phyloP scores from a whole-genome alignment of 2,888 invertebrate genomes.

The Cryptocephalus moraei region DNA sequence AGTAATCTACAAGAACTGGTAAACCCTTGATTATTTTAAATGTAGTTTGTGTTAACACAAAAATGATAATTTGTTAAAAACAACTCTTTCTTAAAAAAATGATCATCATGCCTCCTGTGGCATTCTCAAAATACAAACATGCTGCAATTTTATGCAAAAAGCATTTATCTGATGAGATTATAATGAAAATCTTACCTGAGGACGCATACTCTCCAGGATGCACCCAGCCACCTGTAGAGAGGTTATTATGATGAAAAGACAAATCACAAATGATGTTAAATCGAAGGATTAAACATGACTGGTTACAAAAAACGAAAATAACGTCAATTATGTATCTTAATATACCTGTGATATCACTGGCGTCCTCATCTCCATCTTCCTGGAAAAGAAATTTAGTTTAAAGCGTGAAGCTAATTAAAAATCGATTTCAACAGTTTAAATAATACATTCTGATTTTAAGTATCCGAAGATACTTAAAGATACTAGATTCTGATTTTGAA shows the following conservation, averaged over 20 bases:
- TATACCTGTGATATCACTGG: conserved; percentile 87
- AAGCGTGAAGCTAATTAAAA: neutral
- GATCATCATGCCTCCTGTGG: too few relatives aligned
- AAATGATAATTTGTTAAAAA: too few relatives aligned
- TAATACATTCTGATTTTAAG: too few relatives aligned
- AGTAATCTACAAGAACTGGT: too few relatives aligned
- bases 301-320: neutral
- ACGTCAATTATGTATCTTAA: neutral
- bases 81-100: too few relatives aligned
- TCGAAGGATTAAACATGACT: neutral
- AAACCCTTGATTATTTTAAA: too few relatives aligned
- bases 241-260: too few relatives aligned
- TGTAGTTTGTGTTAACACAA: too few relatives aligned
- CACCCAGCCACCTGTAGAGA: conserved; percentile 77
- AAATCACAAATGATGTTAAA: too few relatives aligned
- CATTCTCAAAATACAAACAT: too few relatives aligned
- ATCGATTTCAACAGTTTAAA: neutral
- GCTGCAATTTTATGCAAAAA: too few relatives aligned
- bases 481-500: too few relatives aligned
- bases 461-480: neutral
- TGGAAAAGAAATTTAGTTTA: conserved; percentile 29
- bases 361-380: conserved; percentile 82
- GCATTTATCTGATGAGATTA: neutral
- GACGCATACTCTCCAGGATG: conserved; percentile 99
- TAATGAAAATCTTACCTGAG: conserved; percentile 63